Evolutionary conservation across 2,888 invertebrate genomes (phyloP), one percentile per base, ranked within the genome.

Genomic region (Altica lythri): DNA sequence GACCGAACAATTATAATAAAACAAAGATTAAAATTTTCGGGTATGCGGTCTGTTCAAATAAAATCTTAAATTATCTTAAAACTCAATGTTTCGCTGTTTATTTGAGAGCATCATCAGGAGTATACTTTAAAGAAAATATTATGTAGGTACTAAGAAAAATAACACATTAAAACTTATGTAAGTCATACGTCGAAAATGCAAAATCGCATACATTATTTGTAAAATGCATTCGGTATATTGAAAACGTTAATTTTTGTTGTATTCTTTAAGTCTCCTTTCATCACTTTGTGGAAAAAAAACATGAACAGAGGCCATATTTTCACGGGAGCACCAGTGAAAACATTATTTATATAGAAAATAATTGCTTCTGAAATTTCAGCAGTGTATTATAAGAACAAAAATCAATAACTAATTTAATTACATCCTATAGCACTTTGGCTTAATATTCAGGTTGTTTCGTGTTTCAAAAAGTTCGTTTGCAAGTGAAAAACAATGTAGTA

Each of bases 331-430:
- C 12, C 13, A 16, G 25, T 19, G 37, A 44, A 49, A 52, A 40
- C 42, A 35, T 35, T 57, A 53, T 53, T 53, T 56, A 43, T 45
- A 38, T 38, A 38, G 16, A 42, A 37, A 57, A 46, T 57, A 53
- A 57, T 53, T 50, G 52, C 52, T 38, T 44, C 52, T 52, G 56
- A 52, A 52, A 30, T 56, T 52, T 48, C 46, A 47, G 51, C 42
- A 37, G 22, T 12, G 30, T 38, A 40, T 32, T 18, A 32, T 25
- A 30, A 47, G 27, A 47, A 51, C 14, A 40, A 42, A 40, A 40
- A 54, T 45, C 54, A 34, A 53, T 53, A 29, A 48, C 18, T 50
- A 37, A 51, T 51, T 25, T 25, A 10, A 51, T 44, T 44, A 51
- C 13, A 10, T 37, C 22, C 14, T 12, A 37, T 19, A 30, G 18